Evolutionary conservation across 1,140 invertebrate genomes (phyloP), one percentile per base, ranked within the genome.

Genomic region (Listronotus oregonensis): DNA sequence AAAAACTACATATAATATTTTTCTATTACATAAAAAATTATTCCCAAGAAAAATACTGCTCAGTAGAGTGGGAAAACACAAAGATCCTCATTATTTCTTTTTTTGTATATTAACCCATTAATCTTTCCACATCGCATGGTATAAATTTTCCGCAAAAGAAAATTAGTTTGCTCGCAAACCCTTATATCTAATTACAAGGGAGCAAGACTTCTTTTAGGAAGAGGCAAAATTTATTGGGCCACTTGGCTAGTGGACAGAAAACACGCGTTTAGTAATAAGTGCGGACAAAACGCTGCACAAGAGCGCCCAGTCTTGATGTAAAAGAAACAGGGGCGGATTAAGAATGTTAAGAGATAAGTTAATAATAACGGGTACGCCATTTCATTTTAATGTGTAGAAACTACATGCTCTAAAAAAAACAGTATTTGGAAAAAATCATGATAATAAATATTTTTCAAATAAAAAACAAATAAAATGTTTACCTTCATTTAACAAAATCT

Each of bases 251-350:
- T 71, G 66, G 68, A 70, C 71, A 49, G 52, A 71, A 62, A 71
- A 69, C 71, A 73, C 69, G 69, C 71, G 69, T 73, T 69, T 66
- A 46, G 70, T 73, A 73, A 72, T 72, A 73, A 74, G 66, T 70
- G 71, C 55, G 65, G 68, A 72, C 68, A 68, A 68, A 65, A 61
- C 56, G 66, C 61, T 39, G 58, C 39, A 32, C 50, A 52, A n/a
- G 50, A 37, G 50, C 15, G n/a, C 6, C 50, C 50, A 14, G 64
- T 60, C 46, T 34, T 34, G 34, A 37, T 52, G 50, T 6, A 15
- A 17, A 8, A n/a, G 5, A 8, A 9, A 10, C 11, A 57, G 54
- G 15, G 54, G 17, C 7, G 39, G 39, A 52, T 31, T 52, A 15
- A 12, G n/a, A 7, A 40, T 12, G 3, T 40, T 10, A 12, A 12